Base-by-base conservation (phyloP, 1,140 invertebrate species). In the Leucophenga varia region DNA sequence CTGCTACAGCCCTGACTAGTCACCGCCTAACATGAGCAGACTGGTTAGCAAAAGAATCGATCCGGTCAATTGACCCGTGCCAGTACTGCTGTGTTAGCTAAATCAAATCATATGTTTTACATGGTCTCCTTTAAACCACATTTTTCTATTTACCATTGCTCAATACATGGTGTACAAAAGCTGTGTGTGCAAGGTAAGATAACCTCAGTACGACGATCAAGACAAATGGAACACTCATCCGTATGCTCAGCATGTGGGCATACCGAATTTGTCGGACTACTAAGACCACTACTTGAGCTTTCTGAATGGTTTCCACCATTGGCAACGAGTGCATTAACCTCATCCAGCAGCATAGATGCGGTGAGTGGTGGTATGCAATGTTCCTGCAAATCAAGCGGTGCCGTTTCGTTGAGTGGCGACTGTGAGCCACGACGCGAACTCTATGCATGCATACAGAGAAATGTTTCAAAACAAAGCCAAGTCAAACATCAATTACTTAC, bases 141-240 rank as follows among this genome's bases (percentile, higher is more conserved):
- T 43, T 28, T 59, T 19, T 37, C 75, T 9, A 13, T 37, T 71
- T 70, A 83, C 85, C 86, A 87, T 75, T 82, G 80, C 63, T 87
- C 82, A 55, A 87, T 86, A 64, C 86, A 88, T 20, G 78, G 77
- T 31, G 81, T 71, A 70, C 86, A 88, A 72, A 85, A 88, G 43
- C 77, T 80, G 72, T 88, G 86, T 16, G 80, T 76, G 69, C 86
- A 88, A 8, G 84, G 82, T 19, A 88, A 71, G 49, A 82, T 81
- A 34, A 86, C 77, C 57, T 86, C 83, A 5, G 84, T 82, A 57
- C 79, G 80, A 22, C 82, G 68, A 61, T 88, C 86, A 67, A 88
- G 80, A 74, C 86, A 88, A 55, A 88, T 86, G 59, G 82, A 84
- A 71, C 86, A 88, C 67, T 87, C 85, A 32, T 76, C 76, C 38